phyloP scores from a whole-genome alignment of 2,888 invertebrate genomes.

The Schrankia costaestrigalis region DNA sequence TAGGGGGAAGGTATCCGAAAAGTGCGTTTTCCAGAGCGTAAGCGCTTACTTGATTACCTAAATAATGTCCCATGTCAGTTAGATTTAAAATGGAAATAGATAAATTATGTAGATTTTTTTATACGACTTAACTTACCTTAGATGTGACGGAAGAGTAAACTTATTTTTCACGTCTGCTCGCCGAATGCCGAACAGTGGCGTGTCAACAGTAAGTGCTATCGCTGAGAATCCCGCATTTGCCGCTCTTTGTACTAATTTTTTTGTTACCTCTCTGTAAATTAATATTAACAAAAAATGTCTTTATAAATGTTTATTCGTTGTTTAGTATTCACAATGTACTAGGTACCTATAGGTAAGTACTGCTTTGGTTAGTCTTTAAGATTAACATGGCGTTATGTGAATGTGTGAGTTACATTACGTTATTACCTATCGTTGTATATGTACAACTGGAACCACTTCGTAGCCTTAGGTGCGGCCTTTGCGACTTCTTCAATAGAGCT shows the following conservation, averaged over 20 bases:
- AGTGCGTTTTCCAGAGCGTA: too few relatives aligned
- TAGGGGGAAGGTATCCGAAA: too few relatives aligned
- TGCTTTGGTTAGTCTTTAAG: too few relatives aligned
- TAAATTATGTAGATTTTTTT: not conserved
- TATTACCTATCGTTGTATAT: constrained; percentile 89
- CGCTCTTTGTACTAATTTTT: constrained; percentile 86
- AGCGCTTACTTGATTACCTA: too few relatives aligned
- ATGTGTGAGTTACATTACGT: too few relatives aligned
- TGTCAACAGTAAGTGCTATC: constrained; percentile 92
- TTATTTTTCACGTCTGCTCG: constrained; percentile 91
- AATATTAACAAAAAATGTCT: too few relatives aligned
- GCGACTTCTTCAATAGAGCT: constrained; percentile 94
- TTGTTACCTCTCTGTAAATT: constrained; percentile 82
- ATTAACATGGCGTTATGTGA: too few relatives aligned
- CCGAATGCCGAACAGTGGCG: constrained; percentile 91
- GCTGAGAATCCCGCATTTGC: constrained; percentile 93
- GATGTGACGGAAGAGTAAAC: constrained; percentile 89
- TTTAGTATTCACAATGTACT: too few relatives aligned
- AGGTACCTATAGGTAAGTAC: too few relatives aligned
- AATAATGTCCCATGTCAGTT: too few relatives aligned
- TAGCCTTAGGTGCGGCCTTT: constrained; percentile 84
- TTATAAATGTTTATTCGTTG: too few relatives aligned
- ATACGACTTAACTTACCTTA: constrained; percentile 78
- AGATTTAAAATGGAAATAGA: not conserved
- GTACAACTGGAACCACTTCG: constrained; percentile 96